Conservation (phyloP, 2,113 vertebrate genomes). For the Pica pica region DNA sequence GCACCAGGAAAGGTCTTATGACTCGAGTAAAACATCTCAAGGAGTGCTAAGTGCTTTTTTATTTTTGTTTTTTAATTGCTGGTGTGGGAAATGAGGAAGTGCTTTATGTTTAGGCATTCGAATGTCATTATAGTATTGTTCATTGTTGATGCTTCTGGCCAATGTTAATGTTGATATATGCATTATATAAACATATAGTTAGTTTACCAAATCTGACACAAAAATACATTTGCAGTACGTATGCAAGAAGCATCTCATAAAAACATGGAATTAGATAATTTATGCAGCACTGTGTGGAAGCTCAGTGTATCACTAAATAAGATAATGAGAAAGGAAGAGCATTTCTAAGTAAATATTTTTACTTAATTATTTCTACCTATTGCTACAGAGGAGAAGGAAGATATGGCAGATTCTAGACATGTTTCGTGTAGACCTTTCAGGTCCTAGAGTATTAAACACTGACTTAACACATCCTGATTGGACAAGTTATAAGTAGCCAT, state of each 20-base stretch:
- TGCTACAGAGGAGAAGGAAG: neutral
- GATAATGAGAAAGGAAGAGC: neutral
- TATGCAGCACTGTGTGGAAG: neutral
- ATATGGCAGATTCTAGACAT: neutral
- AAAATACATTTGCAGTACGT: neutral
- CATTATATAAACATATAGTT: neutral
- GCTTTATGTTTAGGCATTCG: neutral
- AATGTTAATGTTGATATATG: neutral
- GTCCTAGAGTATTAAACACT: neutral
- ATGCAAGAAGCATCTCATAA: neutral
- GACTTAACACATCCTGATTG: neutral
- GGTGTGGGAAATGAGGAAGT: neutral
- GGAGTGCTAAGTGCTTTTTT: neutral
- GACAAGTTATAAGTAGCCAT: neutral
- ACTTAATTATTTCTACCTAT: neutral
- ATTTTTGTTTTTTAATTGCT: neutral
- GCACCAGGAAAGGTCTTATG: rapidly evolving
- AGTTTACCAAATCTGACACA: neutral
- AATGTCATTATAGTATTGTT: neutral
- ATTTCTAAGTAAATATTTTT: neutral
- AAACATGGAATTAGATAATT: neutral
- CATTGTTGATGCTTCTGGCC: neutral
- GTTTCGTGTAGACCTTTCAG: neutral
- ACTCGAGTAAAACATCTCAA: neutral
- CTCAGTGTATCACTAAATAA: neutral